phyloP scores from a whole-genome alignment of 2,797 vertebrate species.

The Enteromius mattozi region DNA sequence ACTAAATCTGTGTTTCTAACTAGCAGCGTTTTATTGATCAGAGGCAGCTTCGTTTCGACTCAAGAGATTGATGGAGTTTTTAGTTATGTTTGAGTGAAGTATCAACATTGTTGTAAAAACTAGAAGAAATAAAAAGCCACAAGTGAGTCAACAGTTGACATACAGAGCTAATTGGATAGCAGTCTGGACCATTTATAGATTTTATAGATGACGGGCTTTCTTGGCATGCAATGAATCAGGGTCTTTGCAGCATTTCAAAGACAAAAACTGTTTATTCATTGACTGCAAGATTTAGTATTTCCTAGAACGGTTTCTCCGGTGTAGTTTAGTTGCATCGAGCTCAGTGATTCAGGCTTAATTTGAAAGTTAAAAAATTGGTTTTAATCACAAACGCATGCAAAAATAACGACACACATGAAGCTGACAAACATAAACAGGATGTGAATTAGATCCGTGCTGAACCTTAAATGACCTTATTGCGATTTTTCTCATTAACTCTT shows the following conservation, averaged over 20 bases:
- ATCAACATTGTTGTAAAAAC: background rate
- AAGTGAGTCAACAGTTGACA: background rate
- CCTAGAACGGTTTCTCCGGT: background rate
- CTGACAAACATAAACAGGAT: conserved; percentile 5
- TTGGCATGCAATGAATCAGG: background rate
- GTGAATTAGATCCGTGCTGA: background rate
- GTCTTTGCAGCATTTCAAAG: conserved; percentile 30
- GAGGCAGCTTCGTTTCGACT: background rate
- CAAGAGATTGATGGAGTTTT: background rate
- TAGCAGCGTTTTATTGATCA: background rate
- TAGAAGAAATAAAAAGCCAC: background rate
- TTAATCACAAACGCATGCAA: background rate
- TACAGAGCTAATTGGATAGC: background rate
- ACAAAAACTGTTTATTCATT: background rate
- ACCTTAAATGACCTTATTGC: conserved; percentile 4
- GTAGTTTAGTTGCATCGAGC: background rate
- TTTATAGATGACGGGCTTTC: conserved; percentile 29
- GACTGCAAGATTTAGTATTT: conserved; percentile 17
- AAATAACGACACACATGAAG: background rate
- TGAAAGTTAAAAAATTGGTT: background rate
- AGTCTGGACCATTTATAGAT: background rate
- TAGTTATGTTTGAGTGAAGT: background rate
- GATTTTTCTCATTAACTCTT: background rate
- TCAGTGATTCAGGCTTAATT: background rate
- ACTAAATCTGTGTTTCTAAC: background rate